Percentiles rank a stretch among this genome's conserved stretches.
Conservation (phyloP, 2,797 vertebrate species). For the Pogoniulus pusillus region DNA sequence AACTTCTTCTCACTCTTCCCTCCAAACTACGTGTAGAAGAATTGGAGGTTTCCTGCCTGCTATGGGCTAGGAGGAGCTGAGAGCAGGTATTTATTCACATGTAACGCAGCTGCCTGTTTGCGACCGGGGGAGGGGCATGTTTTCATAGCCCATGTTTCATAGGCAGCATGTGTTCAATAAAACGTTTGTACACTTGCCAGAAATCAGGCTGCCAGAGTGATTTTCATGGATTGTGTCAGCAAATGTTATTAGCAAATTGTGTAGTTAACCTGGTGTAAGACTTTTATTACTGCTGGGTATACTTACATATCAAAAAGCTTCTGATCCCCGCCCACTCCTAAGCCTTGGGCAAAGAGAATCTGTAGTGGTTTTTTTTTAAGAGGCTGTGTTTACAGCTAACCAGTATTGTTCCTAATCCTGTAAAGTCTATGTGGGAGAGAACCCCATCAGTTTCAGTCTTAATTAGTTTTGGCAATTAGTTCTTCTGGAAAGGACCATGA, state of each 20-base stretch:
- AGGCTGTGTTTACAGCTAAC: conserved; percentile 64
- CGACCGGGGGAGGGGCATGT: conserved; percentile 47
- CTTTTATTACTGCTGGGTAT: conserved; percentile 71
- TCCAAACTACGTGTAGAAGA: background rate
- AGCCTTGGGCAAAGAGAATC: conserved; percentile 64
- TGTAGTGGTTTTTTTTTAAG: conserved; percentile 62
- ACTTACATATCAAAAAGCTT: conserved; percentile 66
- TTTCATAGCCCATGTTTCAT: conserved; percentile 65
- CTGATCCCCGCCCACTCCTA: conserved; percentile 43
- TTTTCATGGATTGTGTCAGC: conserved; percentile 71
- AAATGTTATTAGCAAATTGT: conserved; percentile 73
- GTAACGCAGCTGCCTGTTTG: conserved; percentile 14
- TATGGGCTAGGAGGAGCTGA: background rate
- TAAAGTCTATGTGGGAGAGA: conserved; percentile 60
- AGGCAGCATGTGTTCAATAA: conserved; percentile 66
- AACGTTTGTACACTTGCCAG: conserved; percentile 67
- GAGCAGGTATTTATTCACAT: conserved; percentile 67
- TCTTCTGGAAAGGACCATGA: conserved; percentile 55
- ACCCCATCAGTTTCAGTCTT: conserved; percentile 59
- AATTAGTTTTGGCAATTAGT: conserved; percentile 64
- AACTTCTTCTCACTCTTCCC: background rate
- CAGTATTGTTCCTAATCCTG: conserved; percentile 66
- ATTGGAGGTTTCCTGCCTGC: background rate
- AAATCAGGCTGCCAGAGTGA: conserved; percentile 64
- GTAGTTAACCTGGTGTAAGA: conserved; percentile 69